Percentiles rank a stretch among this genome's conserved stretches.
Conservation (phyloP, 1,140 invertebrate genomes). For the Ylistrum balloti region DNA sequence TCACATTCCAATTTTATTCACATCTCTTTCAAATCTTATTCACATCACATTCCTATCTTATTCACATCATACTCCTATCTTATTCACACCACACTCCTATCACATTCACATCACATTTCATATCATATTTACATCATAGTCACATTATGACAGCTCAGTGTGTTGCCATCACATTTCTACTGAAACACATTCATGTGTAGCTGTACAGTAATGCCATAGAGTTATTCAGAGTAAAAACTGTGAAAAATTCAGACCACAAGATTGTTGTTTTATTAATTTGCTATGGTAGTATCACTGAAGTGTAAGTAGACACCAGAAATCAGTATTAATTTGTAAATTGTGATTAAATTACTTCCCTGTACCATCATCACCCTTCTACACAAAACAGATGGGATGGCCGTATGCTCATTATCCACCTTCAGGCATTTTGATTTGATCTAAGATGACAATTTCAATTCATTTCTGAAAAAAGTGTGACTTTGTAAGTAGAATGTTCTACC, state of each 20-base stretch:
- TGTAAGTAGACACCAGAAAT: background rate
- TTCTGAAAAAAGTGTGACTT: background rate
- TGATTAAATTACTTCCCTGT: background rate
- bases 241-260: background rate
- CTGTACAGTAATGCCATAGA: background rate
- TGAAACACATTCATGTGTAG: background rate
- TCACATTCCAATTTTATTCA: too few species aligned
- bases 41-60: too few species aligned
- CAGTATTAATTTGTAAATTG: background rate
- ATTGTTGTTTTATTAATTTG: background rate
- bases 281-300: background rate
- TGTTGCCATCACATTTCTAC: background rate
- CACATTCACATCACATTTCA: too few species aligned
- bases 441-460: constrained; percentile 11
- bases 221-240: background rate
- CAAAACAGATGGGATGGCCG: background rate
- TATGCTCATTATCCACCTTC: background rate
- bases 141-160: too few species aligned
- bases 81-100: too few species aligned
- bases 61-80: too few species aligned
- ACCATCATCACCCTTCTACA: background rate
- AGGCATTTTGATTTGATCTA: background rate
- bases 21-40: too few species aligned
- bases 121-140: too few species aligned
- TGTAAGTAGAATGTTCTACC: background rate